Percentiles rank a stretch among this genome's conserved stretches.
Conservation (phyloP, 1,140 invertebrate genomes). For the silkworm (Bombyx mori) region ASM3026992v2 NC_085126.1:8731001-8731500, state of each 20-base stretch:
- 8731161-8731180: constrained; percentile 12
- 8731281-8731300: constrained; percentile 39
- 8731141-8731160: constrained; percentile 19
- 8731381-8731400: constrained; percentile 26
- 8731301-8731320: constrained; percentile 19
- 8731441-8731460: constrained; percentile 38
- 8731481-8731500: too few relatives aligned
- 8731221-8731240: constrained; percentile 44
- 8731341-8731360: constrained; percentile 45
- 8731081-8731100: constrained; percentile 50
- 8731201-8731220: constrained; percentile 42
- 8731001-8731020: constrained; percentile 50
- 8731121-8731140: constrained; percentile 27
- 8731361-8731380: constrained; percentile 46
- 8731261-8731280: constrained; percentile 38
- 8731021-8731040: constrained; percentile 7
- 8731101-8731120: constrained; percentile 26
- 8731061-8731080: constrained; percentile 36
- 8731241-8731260: constrained; percentile 37
- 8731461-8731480: constrained; percentile 10
- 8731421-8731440: constrained; percentile 32
- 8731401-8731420: constrained; percentile 45
- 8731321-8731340: constrained; percentile 23
- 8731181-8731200: constrained; percentile 17
- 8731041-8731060: constrained; percentile 29